Percentiles rank a stretch among this genome's conserved stretches.
Evolutionary conservation across 2,113 vertebrate species (phyloP).

Genomic region (Paracanthobrama guichenoti): DNA sequence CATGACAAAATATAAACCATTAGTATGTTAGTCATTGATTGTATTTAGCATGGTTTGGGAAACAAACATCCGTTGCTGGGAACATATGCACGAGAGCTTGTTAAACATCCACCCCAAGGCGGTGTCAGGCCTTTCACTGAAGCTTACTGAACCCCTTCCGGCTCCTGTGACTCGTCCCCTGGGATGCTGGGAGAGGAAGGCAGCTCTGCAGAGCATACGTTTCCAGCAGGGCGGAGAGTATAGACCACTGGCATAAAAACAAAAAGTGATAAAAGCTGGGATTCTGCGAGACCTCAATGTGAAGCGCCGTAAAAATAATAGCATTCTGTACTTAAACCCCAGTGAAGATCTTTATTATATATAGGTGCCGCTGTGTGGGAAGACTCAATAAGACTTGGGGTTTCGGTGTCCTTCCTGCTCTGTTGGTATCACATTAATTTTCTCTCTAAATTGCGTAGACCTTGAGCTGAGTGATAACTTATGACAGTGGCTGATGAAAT

Average conservation of each 20-base stretch:
- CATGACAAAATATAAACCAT: slow-evolving; percentile 6
- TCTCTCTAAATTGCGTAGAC: slow-evolving; percentile 36
- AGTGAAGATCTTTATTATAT: neutral
- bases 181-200: slow-evolving; percentile 10
- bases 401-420: slow-evolving; percentile 5
- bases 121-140: slow-evolving; percentile 34
- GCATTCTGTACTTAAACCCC: slow-evolving; percentile 2
- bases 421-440: slow-evolving; percentile 15
- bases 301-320: neutral
- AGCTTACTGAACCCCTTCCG: slow-evolving; percentile 34
- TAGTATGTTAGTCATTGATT: neutral
- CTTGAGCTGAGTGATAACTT: slow-evolving; percentile 37
- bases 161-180: slow-evolving; percentile 32
- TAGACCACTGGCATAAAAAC: slow-evolving; percentile 2
- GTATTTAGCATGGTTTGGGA: neutral
- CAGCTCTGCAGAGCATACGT: slow-evolving; percentile 11
- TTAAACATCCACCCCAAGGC: slow-evolving; percentile 43
- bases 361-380: slow-evolving; percentile 17
- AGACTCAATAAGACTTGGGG: slow-evolving; percentile 6
- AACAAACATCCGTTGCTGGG: neutral
- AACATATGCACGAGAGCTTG: slow-evolving; percentile 32
- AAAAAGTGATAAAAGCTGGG: neutral
- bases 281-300: neutral
- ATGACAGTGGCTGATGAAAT: slow-evolving; percentile 36
- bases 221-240: neutral